Evolutionary conservation across 2,888 invertebrate genomes (phyloP).

Genomic region (Stenotaenia linearis): DNA sequence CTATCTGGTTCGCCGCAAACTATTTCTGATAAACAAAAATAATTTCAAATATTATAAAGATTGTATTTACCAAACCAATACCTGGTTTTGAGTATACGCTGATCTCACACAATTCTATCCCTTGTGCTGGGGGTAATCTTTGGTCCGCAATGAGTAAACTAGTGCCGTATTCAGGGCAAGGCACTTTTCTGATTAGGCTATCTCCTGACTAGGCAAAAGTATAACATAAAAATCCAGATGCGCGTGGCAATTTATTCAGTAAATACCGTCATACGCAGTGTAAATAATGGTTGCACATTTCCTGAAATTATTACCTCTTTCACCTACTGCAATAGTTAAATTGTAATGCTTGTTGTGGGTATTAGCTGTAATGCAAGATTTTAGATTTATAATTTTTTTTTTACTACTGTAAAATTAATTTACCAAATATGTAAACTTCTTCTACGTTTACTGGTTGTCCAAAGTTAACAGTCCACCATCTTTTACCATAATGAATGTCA

Average conservation of each 20-base stretch:
- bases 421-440: not conserved
- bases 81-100: not conserved
- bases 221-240: not conserved
- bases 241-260: not conserved
- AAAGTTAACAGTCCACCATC: not conserved
- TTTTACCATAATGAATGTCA: not conserved
- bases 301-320: not conserved
- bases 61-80: not conserved
- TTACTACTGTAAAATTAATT: too few relatives aligned
- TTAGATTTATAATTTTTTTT: too few relatives aligned
- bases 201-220: not conserved
- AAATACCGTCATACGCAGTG: not conserved
- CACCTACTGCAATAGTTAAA: not conserved
- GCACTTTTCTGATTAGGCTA: not conserved
- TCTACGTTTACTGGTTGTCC: not conserved
- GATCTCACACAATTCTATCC: not conserved
- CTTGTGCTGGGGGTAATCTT: not conserved
- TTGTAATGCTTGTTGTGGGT: not conserved
- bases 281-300: not conserved
- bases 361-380: not conserved
- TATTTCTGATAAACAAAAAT: not conserved
- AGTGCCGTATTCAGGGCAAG: not conserved
- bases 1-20: not conserved
- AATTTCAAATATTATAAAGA: not conserved
- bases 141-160: not conserved